Evolutionary conservation across 2,888 invertebrate genomes (phyloP).

Genomic region (Rhyacophila evoluta): DNA sequence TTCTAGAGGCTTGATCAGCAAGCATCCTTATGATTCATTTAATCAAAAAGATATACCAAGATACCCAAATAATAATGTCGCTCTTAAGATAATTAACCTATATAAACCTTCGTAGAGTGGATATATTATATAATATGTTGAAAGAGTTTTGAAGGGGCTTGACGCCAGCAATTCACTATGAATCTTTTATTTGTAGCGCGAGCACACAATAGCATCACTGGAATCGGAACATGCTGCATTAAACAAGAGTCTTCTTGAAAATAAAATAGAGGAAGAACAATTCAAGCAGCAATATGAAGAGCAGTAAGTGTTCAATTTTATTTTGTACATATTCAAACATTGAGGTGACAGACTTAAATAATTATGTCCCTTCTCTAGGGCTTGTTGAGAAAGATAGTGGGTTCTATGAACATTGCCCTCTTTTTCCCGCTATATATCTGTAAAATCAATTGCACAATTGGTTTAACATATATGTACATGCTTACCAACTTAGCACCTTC

Average conservation of each 20-base stretch:
- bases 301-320: not conserved
- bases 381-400: too few species aligned
- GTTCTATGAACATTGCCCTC: not conserved
- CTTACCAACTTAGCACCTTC: too few species aligned
- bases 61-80: not conserved
- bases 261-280: not conserved
- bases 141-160: not conserved
- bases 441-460: not conserved
- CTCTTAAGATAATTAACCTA: not conserved
- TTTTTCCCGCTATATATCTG: not conserved
- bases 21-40: not conserved
- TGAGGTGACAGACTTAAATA: not conserved
- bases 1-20: not conserved
- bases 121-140: not conserved
- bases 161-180: too few species aligned
- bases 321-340: not conserved
- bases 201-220: not conserved
- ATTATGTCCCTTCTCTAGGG: not conserved
- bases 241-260: not conserved
- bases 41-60: not conserved
- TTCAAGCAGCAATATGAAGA: not conserved
- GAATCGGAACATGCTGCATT: not conserved
- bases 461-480: not conserved
- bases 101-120: not conserved
- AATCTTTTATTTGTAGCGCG: not conserved